These are phyloP conservation scores for Hafferia zeledoni DNA, from an alignment of 2,797 vertebrate genomes.

Conservation along the genomic window DNA sequence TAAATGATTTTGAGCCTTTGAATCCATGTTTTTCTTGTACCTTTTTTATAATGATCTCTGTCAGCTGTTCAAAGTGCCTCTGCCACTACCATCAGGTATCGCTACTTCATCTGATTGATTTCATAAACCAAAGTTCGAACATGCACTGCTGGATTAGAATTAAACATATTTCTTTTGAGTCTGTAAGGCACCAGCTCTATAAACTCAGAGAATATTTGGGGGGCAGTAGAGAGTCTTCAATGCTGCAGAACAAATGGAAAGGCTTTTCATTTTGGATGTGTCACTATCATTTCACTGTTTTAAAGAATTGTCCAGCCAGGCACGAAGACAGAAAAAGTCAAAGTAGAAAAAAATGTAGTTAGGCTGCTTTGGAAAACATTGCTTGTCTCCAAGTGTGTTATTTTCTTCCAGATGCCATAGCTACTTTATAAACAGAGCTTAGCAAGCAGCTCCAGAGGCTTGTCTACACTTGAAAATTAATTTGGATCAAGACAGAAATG, in stretches of 20 bases:
- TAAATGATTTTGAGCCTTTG: slow-evolving; percentile 18
- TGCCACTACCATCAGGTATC: slow-evolving; percentile 58
- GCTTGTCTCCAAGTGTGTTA: not conserved
- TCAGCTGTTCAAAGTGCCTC: slow-evolving; percentile 49
- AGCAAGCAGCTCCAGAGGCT: slow-evolving; percentile 6
- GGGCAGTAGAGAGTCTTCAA: not conserved
- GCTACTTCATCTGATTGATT: not conserved
- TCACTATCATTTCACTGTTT: not conserved
- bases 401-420: slow-evolving; percentile 11
- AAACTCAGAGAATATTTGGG: slow-evolving; percentile 35
- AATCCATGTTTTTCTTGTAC: not conserved
- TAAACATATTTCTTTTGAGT: not conserved
- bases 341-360: not conserved
- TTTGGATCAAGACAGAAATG: slow-evolving; percentile 36
- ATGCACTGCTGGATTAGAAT: slow-evolving; percentile 20
- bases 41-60: slow-evolving; percentile 34
- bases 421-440: slow-evolving; percentile 18
- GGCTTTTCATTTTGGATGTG: slow-evolving; percentile 36
- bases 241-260: not conserved
- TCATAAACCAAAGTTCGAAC: not conserved
- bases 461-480: slow-evolving; percentile 49
- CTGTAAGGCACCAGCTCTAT: not conserved
- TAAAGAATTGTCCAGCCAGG: slow-evolving; percentile 3
- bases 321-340: not conserved
- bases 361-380: not conserved